Evolutionary conservation across 2,113 vertebrate species (phyloP).

Genomic region (Desmodus rotundus): DNA sequence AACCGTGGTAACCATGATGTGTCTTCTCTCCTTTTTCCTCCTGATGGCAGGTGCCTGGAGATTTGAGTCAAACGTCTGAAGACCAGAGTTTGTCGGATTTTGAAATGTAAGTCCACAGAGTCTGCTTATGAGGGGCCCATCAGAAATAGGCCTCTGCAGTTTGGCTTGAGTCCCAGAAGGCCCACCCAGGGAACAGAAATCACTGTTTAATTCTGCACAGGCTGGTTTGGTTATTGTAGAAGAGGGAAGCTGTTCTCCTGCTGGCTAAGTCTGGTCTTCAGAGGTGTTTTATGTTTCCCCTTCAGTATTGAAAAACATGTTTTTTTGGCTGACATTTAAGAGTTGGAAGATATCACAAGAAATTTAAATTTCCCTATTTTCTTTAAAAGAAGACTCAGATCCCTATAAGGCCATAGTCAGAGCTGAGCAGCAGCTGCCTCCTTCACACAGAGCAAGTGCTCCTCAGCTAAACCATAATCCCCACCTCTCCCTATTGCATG

Average conservation of each 20-base stretch:
- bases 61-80: conserved; percentile 98
- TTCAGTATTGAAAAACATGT: background rate
- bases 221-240: background rate
- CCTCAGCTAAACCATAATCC: rapidly evolving
- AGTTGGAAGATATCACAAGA: background rate
- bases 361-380: background rate
- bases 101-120: conserved; percentile 91
- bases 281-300: background rate
- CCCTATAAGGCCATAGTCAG: background rate
- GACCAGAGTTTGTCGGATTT: conserved; percentile 99
- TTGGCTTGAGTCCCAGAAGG: background rate
- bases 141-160: background rate
- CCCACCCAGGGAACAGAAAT: background rate
- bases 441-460: rapidly evolving
- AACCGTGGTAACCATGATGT: conserved; percentile 44
- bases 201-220: background rate
- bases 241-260: background rate
- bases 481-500: background rate
- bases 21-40: conserved; percentile 28
- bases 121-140: background rate
- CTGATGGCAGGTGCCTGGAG: conserved; percentile 91
- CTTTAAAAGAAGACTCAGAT: background rate
- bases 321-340: background rate
- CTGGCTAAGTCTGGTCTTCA: background rate
- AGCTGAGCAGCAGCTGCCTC: background rate